Base-by-base conservation (phyloP, 2,113 vertebrate genomes). In the Sinocyclocheilus rhinocerous region DNA sequence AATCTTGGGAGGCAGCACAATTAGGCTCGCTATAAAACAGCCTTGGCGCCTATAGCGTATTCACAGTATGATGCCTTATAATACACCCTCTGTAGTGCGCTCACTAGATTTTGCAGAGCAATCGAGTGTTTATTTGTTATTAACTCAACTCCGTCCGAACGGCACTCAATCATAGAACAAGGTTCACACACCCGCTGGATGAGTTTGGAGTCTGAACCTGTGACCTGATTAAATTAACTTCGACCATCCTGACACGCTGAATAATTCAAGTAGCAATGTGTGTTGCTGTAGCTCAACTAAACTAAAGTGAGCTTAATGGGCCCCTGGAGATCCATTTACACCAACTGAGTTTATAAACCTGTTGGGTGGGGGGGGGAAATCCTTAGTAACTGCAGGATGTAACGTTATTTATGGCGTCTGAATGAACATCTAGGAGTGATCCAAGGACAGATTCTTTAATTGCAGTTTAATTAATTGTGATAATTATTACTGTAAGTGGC, bases 191-290 rank as follows among this genome's bases (percentile, higher is more conserved):
- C 36, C 52, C 79, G 7, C 36, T 2, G 52, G 11, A 69, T 61
- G 50, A 72, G 20, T 82, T 39, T 61, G 33, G 82, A 76, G 61
- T 15, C 57, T 45, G 45, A 72, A 85, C 85, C 82, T 77, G 85
- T 85, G 85, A 89, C 83, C 88, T 82, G 88, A 89, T 83, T 82
- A 72, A 89, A 87, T 87, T 77, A 89, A 76, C 85, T 81, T 75
- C 12, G 59, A 80, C 85, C 70, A 76, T 55, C 70, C 48, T 6
- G 33, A 83, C 39, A 33, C 42, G 4, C 83, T 87, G 81, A 89
- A 89, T 89, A 87, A 87, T 89, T 86, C 77, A 87, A 84, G 83
- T 50, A 20, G 82, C 61, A 20, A 26, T 63, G 13, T 61, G 55
- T 52, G 63, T 57, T 72, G 67, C 88, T 77, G 69, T 82, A 70